These are phyloP conservation scores for Epinotia ramella DNA, from an alignment of 2,888 invertebrate species.

Conservation along the genomic window DNA sequence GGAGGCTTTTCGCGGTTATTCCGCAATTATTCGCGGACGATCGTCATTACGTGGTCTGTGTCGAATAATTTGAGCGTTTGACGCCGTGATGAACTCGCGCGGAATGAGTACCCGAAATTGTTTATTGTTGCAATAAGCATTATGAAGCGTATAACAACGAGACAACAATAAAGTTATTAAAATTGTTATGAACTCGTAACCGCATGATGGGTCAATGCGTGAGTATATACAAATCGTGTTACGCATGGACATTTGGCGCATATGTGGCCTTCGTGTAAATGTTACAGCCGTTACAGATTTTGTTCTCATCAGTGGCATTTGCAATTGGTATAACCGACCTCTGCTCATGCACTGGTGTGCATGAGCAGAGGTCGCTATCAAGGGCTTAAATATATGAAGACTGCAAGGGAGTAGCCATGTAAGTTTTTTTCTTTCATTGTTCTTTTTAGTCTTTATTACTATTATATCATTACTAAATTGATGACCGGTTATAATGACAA, in stretches of 20 bases:
- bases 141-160: slow-evolving; percentile 73
- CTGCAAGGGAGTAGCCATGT: too few relatives aligned
- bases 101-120: slow-evolving; percentile 81
- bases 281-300: background rate
- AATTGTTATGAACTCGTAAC: slow-evolving; percentile 60
- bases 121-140: slow-evolving; percentile 81
- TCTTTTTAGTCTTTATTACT: background rate
- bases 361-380: too few relatives aligned
- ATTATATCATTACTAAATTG: too few relatives aligned
- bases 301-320: background rate
- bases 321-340: background rate
- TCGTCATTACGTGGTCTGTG: slow-evolving; percentile 78
- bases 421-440: too few relatives aligned
- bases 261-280: slow-evolving; percentile 11
- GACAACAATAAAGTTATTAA: slow-evolving; percentile 77
- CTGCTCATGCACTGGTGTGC: too few relatives aligned
- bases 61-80: slow-evolving; percentile 76
- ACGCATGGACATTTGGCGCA: slow-evolving; percentile 12
- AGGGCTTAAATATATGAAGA: too few relatives aligned
- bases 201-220: slow-evolving; percentile 34
- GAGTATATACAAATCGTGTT: slow-evolving; percentile 35
- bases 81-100: slow-evolving; percentile 76
- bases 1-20: slow-evolving; percentile 77
- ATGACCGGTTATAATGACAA: background rate
- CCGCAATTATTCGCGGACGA: slow-evolving; percentile 80